Conservation (phyloP, 2,113 vertebrate genomes). For the Actenoides lindsayi region DNA sequence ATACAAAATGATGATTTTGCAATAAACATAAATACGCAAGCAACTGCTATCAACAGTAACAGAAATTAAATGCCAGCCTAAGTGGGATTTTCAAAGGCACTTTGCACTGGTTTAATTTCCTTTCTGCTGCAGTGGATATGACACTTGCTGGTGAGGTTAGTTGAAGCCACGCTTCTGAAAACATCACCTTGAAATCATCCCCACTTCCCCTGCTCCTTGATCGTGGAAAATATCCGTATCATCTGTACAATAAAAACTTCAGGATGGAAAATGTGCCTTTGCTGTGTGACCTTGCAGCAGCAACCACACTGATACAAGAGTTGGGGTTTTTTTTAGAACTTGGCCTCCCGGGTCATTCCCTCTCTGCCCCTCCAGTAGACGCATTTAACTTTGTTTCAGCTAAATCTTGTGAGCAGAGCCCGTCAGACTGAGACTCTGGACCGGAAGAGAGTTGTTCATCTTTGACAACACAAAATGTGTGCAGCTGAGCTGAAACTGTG, state of each 20-base stretch:
- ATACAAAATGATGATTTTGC: not conserved
- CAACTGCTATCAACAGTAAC: not conserved
- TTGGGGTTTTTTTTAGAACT: not conserved
- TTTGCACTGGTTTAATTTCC: not conserved
- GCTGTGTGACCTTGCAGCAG: not conserved
- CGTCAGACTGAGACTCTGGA: not conserved
- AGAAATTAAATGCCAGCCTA: slow-evolving; percentile 7
- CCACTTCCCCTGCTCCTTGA: not conserved
- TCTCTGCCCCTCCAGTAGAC: not conserved
- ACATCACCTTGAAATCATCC: not conserved
- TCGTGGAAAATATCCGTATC: not conserved
- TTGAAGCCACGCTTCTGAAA: not conserved
- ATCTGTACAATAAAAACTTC: not conserved
- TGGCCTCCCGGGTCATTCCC: not conserved
- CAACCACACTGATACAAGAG: not conserved
- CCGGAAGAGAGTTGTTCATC: not conserved
- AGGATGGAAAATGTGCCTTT: not conserved
- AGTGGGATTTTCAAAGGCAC: not conserved
- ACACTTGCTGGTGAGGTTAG: not conserved
- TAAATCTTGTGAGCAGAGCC: not conserved
- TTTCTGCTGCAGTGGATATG: not conserved
- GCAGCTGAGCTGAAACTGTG: not conserved
- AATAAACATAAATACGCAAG: not conserved
- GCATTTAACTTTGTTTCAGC: not conserved
- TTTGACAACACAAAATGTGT: not conserved